A percentile compares a stretch with the other conserved stretches of the same genome.
Conservation (phyloP, 1,140 invertebrate genomes). For the Temnothorax nylanderi region DNA sequence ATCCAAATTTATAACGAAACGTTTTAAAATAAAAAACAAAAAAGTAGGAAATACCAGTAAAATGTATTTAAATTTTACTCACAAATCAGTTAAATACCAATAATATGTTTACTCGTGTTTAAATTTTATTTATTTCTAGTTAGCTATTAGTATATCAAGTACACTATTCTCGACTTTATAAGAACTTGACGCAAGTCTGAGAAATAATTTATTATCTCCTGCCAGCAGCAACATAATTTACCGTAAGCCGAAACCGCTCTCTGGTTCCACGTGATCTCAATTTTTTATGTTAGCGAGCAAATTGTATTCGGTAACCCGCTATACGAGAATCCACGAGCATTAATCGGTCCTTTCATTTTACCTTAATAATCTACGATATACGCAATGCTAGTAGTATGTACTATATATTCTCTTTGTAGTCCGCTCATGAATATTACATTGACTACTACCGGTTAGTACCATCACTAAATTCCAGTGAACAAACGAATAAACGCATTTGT, state of each 20-base stretch:
- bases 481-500: slow-evolving; percentile 26
- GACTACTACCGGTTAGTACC: slow-evolving; percentile 33
- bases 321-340: neutral
- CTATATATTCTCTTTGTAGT: slow-evolving; percentile 49
- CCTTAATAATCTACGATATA: slow-evolving; percentile 13
- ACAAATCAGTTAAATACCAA: too few relatives aligned
- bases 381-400: neutral
- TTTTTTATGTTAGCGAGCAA: slow-evolving; percentile 31
- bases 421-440: slow-evolving; percentile 45
- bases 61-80: neutral
- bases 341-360: slow-evolving; percentile 42
- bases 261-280: slow-evolving; percentile 34
- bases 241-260: neutral
- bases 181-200: neutral
- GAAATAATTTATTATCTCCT: slow-evolving; percentile 33
- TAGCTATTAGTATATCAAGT: neutral
- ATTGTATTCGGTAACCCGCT: neutral
- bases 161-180: neutral
- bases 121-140: neutral
- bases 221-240: slow-evolving; percentile 1
- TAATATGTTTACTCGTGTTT: neutral
- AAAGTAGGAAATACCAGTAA: neutral
- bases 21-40: neutral
- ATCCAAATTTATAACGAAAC: too few relatives aligned
- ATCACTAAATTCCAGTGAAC: slow-evolving; percentile 34